Percentiles rank a stretch among this genome's conserved stretches.
phyloP scores from a whole-genome alignment of 2,888 invertebrate species.

The Spialia ferax region DNA sequence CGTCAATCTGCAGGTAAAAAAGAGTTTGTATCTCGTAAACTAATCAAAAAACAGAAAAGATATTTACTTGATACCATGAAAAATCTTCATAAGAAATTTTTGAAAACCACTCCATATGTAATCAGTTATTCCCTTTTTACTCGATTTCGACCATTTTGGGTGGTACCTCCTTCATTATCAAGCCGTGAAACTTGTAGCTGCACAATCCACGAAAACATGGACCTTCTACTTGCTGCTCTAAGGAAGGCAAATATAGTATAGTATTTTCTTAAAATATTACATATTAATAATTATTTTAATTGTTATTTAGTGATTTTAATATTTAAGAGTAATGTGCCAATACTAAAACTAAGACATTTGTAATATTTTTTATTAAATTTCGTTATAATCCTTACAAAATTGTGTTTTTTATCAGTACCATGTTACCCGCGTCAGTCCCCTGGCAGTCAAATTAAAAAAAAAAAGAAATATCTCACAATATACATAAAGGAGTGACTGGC shows the following conservation, averaged over 20 bases:
- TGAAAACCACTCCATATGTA: too few species aligned
- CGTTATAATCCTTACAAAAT: conserved; percentile 18
- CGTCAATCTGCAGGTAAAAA: too few species aligned
- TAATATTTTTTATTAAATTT: conserved; percentile 10
- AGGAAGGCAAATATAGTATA: conserved; percentile 46
- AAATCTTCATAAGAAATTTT: too few species aligned
- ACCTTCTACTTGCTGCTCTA: conserved; percentile 46
- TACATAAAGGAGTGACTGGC: conserved; percentile 49
- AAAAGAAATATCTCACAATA: conserved; percentile 39
- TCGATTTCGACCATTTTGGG: too few species aligned
- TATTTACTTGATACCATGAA: too few species aligned
- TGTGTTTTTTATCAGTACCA: conserved; percentile 24
- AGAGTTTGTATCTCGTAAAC: too few species aligned
- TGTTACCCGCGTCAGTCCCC: conserved; percentile 18
- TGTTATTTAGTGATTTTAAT: conserved; percentile 9
- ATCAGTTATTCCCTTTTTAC: too few species aligned
- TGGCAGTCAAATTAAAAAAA: conserved; percentile 24
- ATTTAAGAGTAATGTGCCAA: conserved; percentile 12
- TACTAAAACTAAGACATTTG: conserved; percentile 16
- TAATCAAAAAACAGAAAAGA: too few species aligned
- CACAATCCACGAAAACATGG: conserved; percentile 47
- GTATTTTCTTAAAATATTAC: conserved; percentile 10
- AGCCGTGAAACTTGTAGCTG: conserved; percentile 47
- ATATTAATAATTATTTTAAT: conserved; percentile 8
- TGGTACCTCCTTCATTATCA: too few species aligned